Evolutionary conservation across 2,797 vertebrate genomes (phyloP).

Genomic region (Ispidina picta): DNA sequence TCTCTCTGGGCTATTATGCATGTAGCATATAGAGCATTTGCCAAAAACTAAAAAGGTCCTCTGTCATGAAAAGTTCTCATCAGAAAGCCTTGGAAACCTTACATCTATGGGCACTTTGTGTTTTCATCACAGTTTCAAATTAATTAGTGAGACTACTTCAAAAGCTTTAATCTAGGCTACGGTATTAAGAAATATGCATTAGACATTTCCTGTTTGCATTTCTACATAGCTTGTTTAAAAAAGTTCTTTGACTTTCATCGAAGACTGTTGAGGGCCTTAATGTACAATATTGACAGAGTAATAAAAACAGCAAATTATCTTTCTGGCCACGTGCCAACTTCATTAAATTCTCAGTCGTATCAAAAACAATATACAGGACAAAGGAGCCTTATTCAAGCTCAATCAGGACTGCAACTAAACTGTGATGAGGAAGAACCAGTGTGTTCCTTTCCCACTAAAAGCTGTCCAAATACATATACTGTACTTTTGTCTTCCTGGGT

Average conservation of each 20-base stretch:
- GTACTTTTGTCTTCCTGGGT: not conserved
- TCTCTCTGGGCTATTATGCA: not conserved
- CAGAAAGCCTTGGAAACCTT: constrained; percentile 36
- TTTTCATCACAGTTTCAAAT: constrained; percentile 76
- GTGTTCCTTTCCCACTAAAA: not conserved
- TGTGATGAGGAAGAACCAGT: not conserved
- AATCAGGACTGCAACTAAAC: not conserved
- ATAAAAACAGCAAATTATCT: constrained; percentile 82
- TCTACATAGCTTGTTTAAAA: constrained; percentile 67
- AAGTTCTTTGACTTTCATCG: constrained; percentile 70
- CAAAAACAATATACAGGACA: constrained; percentile 55
- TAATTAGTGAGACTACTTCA: constrained; percentile 71
- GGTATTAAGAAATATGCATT: constrained; percentile 62
- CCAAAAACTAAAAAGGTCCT: not conserved
- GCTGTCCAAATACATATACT: not conserved
- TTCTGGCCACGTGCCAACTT: constrained; percentile 75
- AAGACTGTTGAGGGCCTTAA: constrained; percentile 76
- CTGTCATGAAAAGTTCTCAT: constrained; percentile 23
- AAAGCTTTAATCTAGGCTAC: constrained; percentile 71
- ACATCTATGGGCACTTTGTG: constrained; percentile 33
- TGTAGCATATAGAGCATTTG: not conserved
- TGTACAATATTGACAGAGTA: constrained; percentile 81
- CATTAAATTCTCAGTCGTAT: constrained; percentile 74
- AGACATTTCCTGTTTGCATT: constrained; percentile 75
- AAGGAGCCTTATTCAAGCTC: constrained; percentile 42